A percentile compares a stretch with the other conserved stretches of the same genome.
Evolutionary conservation across 2,113 vertebrate species (phyloP).

Genomic region (Lophura nycthemera): DNA sequence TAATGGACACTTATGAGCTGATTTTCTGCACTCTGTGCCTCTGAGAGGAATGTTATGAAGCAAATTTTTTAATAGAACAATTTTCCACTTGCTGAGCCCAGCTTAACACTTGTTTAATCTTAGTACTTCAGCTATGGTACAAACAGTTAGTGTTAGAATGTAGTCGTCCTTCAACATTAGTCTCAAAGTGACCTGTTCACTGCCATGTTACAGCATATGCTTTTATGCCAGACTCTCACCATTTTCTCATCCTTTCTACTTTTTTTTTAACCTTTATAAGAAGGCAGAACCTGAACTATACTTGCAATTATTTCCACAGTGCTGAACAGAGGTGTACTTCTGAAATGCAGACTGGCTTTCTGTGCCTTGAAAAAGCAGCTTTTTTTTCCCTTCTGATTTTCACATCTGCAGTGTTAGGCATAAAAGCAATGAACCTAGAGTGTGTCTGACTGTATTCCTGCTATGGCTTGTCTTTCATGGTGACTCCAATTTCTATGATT

Average conservation of each 20-base stretch:
- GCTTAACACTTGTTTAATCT: not conserved
- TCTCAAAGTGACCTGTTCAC: not conserved
- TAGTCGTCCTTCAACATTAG: not conserved
- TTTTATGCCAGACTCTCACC: not conserved
- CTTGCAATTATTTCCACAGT: not conserved
- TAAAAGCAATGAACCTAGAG: constrained; percentile 8
- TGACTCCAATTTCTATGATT: not conserved
- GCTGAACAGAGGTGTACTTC: not conserved
- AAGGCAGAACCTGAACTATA: not conserved
- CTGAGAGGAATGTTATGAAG: not conserved
- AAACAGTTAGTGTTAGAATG: not conserved
- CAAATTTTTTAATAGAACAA: not conserved
- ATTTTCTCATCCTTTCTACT: constrained; percentile 1
- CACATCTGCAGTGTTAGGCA: not conserved
- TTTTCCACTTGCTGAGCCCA: not conserved
- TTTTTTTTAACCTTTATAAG: not conserved
- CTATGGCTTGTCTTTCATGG: not conserved
- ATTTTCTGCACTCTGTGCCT: not conserved
- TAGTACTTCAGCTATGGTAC: not conserved
- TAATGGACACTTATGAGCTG: not conserved
- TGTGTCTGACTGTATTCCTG: not conserved
- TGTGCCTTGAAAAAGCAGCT: not conserved
- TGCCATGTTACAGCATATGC: not conserved
- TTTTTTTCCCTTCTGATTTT: constrained; percentile 34
- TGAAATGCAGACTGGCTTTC: not conserved